phyloP scores from a whole-genome alignment of 2,797 vertebrate species.

The Cetoscarus ocellatus region DNA sequence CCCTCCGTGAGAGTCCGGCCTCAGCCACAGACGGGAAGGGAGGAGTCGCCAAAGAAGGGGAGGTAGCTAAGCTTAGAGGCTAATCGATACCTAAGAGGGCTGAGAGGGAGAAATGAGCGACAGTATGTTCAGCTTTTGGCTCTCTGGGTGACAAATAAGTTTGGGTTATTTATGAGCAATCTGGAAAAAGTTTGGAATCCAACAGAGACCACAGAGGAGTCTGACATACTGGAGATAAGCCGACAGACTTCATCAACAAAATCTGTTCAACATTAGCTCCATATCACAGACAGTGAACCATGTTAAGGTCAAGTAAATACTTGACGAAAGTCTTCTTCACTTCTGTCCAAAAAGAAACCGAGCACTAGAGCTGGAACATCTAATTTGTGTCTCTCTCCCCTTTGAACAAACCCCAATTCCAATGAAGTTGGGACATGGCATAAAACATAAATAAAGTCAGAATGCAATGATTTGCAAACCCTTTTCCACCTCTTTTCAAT shows the following conservation, averaged over 20 bases:
- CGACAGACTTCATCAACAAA: conserved; percentile 81
- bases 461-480: too few relatives aligned
- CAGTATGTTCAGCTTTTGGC: conserved; percentile 34
- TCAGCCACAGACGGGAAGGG: conserved; percentile 87
- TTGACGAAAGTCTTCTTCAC: too few relatives aligned
- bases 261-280: conserved; percentile 70
- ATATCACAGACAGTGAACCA: conserved; percentile 14
- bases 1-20: conserved; percentile 80
- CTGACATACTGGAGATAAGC: conserved; percentile 78
- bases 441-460: too few relatives aligned
- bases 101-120: conserved; percentile 17
- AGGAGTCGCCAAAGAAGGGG: conserved; percentile 77
- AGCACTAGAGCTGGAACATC: not conserved
- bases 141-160: not conserved
- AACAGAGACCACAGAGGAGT: conserved; percentile 87
- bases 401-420: not conserved
- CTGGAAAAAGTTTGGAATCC: conserved; percentile 77
- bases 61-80: conserved; percentile 86
- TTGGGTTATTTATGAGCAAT: conserved; percentile 2
- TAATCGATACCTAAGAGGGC: conserved; percentile 81
- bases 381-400: not conserved
- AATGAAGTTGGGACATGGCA: too few relatives aligned
- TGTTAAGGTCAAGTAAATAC: too few relatives aligned
- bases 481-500: too few relatives aligned
- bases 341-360: not conserved